A percentile compares a stretch with the other conserved stretches of the same genome.
These are phyloP conservation scores for Dione vanillae DNA, from an alignment of 2,888 invertebrate species.

Conservation along the genomic window DNA sequence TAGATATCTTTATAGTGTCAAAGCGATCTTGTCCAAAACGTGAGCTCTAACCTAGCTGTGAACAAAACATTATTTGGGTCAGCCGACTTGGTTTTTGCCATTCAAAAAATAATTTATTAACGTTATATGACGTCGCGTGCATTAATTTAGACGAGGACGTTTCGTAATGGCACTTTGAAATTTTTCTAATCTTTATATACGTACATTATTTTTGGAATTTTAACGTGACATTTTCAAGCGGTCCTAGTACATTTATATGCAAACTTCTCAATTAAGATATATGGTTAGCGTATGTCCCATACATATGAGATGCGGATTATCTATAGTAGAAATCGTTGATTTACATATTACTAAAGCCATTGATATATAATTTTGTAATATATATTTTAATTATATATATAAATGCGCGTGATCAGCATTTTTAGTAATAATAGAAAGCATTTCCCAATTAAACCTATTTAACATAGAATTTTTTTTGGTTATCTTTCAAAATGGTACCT, in stretches of 20 bases:
- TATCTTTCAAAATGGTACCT: background rate
- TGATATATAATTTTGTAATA: background rate
- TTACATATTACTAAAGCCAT: background rate
- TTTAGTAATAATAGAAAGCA: background rate
- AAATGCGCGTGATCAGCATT: constrained; percentile 6
- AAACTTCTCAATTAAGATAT: constrained; percentile 19
- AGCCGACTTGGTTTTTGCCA: constrained; percentile 55
- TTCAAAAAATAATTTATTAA: constrained; percentile 37
- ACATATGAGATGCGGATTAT: background rate
- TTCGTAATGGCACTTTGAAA: constrained; percentile 5
- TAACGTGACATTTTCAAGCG: background rate
- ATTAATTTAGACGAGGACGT: constrained; percentile 20
- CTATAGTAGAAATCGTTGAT: background rate
- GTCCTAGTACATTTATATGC: constrained; percentile 7
- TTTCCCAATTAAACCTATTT: background rate
- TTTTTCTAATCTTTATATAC: constrained; percentile 5
- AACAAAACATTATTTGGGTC: constrained; percentile 66
- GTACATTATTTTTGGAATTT: constrained; percentile 4
- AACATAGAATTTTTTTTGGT: background rate
- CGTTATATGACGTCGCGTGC: constrained; percentile 18
- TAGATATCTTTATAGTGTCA: constrained; percentile 8
- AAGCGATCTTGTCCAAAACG: background rate
- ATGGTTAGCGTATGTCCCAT: background rate
- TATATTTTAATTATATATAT: constrained; percentile 1
- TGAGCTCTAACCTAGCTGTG: constrained; percentile 37